A percentile compares a stretch with the other conserved stretches of the same genome.
Conservation (phyloP, 64 coral and sea anemone genomes). For the Pocillopora damicornis region DNA sequence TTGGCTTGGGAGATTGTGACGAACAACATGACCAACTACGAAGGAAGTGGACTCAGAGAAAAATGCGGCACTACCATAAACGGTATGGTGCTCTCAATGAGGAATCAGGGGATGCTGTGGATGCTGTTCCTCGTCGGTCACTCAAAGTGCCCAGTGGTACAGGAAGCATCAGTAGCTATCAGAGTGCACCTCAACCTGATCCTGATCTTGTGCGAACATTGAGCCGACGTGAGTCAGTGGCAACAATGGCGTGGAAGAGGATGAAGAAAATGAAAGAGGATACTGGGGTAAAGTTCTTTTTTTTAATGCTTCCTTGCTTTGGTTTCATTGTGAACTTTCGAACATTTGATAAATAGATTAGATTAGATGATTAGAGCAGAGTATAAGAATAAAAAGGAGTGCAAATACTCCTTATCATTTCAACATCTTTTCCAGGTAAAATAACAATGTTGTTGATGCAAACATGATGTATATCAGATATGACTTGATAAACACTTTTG, state of each 20-base stretch:
- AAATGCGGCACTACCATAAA: slow-evolving; percentile 71
- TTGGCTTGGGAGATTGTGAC: slow-evolving; percentile 87
- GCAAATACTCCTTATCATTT: no score
- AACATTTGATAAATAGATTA: no score
- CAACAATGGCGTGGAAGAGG: slow-evolving; percentile 90
- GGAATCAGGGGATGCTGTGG: slow-evolving; percentile 42
- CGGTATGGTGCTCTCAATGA: slow-evolving; percentile 72
- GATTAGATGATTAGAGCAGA: no score
- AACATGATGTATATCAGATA: no score
- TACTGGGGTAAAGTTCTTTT: slow-evolving; percentile 56
- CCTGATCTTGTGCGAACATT: slow-evolving; percentile 66
- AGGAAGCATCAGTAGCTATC: slow-evolving; percentile 44
- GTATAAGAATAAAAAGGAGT: no score
- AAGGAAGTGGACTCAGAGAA: slow-evolving; percentile 86
- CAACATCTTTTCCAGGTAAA: no score
- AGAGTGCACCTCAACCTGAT: slow-evolving; percentile 40
- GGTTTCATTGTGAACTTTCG: neutral
- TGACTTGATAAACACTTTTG: no score
- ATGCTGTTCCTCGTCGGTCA: neutral
- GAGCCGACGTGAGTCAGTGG: slow-evolving; percentile 89
- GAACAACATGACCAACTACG: slow-evolving; percentile 67
- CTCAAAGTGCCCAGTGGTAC: neutral
- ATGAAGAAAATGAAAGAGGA: slow-evolving; percentile 78
- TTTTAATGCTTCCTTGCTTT: neutral
- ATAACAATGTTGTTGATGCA: no score